Base-by-base conservation (phyloP, 1,140 invertebrate species). In the Probaryconus sp. region DNA sequence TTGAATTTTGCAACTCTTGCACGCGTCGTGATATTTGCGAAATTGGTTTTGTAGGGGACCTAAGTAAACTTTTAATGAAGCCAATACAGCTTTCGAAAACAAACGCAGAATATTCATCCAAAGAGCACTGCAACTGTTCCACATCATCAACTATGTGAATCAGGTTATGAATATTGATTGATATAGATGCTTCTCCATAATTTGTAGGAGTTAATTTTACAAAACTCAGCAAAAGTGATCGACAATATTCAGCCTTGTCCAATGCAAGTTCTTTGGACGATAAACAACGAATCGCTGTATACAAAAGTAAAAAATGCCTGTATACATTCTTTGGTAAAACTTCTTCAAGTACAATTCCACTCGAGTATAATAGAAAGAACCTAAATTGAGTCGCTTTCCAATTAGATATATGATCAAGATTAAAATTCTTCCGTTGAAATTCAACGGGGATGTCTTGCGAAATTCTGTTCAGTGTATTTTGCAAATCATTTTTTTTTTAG, bases 391-490 rank as follows among this genome's bases (percentile, higher is more conserved):
- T 56, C 2, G 74, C 67, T 58, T 74, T 73, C 26, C 55, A 74
- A 17, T 48, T 65, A 0, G 20, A 6, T 6, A 64, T 31, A 9
- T 70, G 47, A 5, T 20, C 9, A 0, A 51, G 24, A 2, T 43
- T 45, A 47, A 50, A 37, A 4, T 56, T 61, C 31, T 63, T 71
- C 13, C 73, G 38, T 18, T 67, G 68, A 42, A 76, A 76, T 20
- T 71, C 68, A 16, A 16, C 26, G 2, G 60, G 67, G 24, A 72
- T 63, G 47, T 72, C 7, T 45, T 40, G 6, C 31, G n/a, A 14
- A 10, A 45, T 35, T 58, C 17, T 14, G 30, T 10, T 48, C 33
- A 40, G 20, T 5, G 13, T 14, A 10, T 31, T 33, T 20, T 11
- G 14, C 13, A 61, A 61, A 17, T 24, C 40, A 17, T n/a, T 5